Evolutionary conservation across 2,888 invertebrate genomes (phyloP).

Genomic region (Esperia sulphurella): DNA sequence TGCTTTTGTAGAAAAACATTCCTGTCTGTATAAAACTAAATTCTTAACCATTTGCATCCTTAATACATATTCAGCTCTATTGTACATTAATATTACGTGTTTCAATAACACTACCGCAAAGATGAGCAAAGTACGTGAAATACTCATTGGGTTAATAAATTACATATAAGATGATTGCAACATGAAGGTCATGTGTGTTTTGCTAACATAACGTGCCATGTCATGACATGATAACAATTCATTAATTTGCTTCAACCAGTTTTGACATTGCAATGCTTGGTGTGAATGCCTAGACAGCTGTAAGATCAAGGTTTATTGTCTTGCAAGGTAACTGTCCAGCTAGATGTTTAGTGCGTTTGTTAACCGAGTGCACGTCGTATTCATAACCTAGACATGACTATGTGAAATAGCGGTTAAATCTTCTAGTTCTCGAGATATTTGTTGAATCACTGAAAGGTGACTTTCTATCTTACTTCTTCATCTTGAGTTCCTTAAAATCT

Average conservation of each 20-base stretch:
- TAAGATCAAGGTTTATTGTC: constrained; percentile 4
- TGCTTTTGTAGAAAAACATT: too few species aligned
- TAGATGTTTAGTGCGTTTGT: not conserved
- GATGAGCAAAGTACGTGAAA: too few species aligned
- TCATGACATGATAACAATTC: constrained; percentile 8
- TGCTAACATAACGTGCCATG: not conserved
- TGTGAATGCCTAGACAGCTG: not conserved
- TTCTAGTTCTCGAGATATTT: not conserved
- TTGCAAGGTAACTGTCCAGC: not conserved
- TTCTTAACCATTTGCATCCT: too few species aligned
- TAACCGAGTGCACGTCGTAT: too few species aligned
- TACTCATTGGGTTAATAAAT: too few species aligned
- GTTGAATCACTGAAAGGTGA: too few species aligned
- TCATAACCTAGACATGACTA: not conserved
- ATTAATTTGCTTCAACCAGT: constrained; percentile 8
- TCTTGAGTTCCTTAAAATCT: too few species aligned
- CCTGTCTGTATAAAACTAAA: too few species aligned
- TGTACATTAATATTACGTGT: too few species aligned
- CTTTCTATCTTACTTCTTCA: too few species aligned
- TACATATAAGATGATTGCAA: constrained; percentile 2
- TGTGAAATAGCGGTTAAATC: not conserved
- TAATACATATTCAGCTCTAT: too few species aligned
- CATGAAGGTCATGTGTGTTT: constrained; percentile 2
- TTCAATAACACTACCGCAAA: too few species aligned
- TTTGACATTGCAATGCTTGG: constrained; percentile 8